Base-by-base conservation (phyloP, 1,140 invertebrate species). In the Drosophila biarmipes region DNA sequence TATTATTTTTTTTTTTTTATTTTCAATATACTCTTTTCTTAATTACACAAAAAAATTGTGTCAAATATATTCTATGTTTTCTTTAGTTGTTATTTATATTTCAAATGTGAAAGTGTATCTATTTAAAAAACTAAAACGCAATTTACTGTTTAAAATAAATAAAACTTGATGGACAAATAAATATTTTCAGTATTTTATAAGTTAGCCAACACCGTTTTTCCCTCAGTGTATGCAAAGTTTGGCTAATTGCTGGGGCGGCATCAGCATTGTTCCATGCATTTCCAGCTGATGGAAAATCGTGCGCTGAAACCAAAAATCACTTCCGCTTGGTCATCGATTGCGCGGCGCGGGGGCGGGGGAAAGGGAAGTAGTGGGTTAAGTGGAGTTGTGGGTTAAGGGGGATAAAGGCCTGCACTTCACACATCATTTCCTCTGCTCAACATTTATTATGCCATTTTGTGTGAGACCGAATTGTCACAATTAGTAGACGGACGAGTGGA, bases 401-500 rank as follows among this genome's bases (percentile, higher is more conserved):
- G 35, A 58, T 29, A 38, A 67, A 62, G 45, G 51, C 49, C 59
- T 67, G 74, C 69, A 76, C 74, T 82, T 78, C 74, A 75, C 79
- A 82, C 84, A 84, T 72, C 84, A 75, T 78, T 87, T 82, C 81
- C 74, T 74, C 73, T 55, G 76, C 80, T 85, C 62, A 76, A 68
- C 84, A 82, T 82, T 86, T 86, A 78, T 72, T 87, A 87, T 78
- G 71, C 84, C 82, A 78, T 87, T 86, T 86, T 86, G 82, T 87
- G 66, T 67, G 64, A 46, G 56, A 78, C 82, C 74, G 66, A 82
- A 86, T 87, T 81, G 78, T 87, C 53, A 87, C 82, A 86, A 86
- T 82, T 87, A 81, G 68, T 59, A 68, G 73, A 34, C 56, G 63
- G 49, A 12, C 11, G 19, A 49, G 48, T 17, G 46, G 49, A 12